Conservation (phyloP, 2,888 invertebrate species). For the Noctua fimbriata region DNA sequence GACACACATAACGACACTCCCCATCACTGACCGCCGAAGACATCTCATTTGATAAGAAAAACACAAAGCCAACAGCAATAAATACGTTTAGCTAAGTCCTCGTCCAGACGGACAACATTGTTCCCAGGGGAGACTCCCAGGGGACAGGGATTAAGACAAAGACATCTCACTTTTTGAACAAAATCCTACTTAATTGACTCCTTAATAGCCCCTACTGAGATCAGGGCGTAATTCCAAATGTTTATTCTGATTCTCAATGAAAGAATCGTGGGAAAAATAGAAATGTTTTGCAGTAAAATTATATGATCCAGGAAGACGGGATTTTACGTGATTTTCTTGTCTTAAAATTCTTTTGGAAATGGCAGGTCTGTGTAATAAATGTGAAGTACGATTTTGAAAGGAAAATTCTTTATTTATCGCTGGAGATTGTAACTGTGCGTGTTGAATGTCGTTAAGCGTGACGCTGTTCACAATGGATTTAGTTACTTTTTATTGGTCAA, state of each 20-base stretch:
- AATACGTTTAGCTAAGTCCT: slow-evolving; percentile 49
- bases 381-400: slow-evolving; percentile 30
- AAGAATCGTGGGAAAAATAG: slow-evolving; percentile 60
- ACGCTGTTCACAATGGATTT: slow-evolving; percentile 21
- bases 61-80: slow-evolving; percentile 43
- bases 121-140: slow-evolving; percentile 17
- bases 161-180: slow-evolving; percentile 60
- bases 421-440: slow-evolving; percentile 43
- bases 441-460: slow-evolving; percentile 35
- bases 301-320: slow-evolving; percentile 46
- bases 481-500: slow-evolving; percentile 43
- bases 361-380: slow-evolving; percentile 32
- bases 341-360: slow-evolving; percentile 22
- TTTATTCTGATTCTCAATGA: slow-evolving; percentile 58
- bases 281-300: slow-evolving; percentile 48
- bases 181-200: slow-evolving; percentile 68
- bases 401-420: slow-evolving; percentile 43
- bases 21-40: slow-evolving; percentile 2
- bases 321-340: slow-evolving; percentile 38
- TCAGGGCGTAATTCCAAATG: slow-evolving; percentile 58
- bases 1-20: not conserved
- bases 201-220: slow-evolving; percentile 63
- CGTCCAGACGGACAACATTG: slow-evolving; percentile 30
- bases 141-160: slow-evolving; percentile 39
- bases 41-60: slow-evolving; percentile 36